Evolutionary conservation across 2,113 vertebrate species (phyloP).

Genomic region (Plestiodon gilberti): DNA sequence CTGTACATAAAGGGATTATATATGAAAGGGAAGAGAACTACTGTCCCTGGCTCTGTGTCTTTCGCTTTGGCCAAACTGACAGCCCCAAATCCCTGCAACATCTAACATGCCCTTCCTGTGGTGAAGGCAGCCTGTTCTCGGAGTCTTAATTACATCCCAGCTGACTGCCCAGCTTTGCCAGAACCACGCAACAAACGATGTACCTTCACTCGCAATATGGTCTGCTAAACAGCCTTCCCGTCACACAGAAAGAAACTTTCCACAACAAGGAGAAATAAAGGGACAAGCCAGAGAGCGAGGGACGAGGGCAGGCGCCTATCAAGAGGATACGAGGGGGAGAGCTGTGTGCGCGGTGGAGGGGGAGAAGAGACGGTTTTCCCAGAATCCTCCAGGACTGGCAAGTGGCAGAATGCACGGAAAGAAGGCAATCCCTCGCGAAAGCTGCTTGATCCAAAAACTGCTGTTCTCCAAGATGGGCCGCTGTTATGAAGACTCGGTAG

Average conservation of each 20-base stretch:
- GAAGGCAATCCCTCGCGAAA: constrained; percentile 53
- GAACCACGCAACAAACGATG: constrained; percentile 87
- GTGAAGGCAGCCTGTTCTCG: constrained; percentile 95
- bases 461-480: constrained; percentile 78
- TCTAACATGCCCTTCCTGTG: constrained; percentile 94
- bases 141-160: constrained; percentile 94
- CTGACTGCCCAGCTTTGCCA: constrained; percentile 87
- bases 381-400: constrained; percentile 47
- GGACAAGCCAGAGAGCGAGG: constrained; percentile 66
- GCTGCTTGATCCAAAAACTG: constrained; percentile 74
- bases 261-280: constrained; percentile 73
- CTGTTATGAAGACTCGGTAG: constrained; percentile 69
- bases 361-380: constrained; percentile 33
- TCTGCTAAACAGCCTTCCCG: constrained; percentile 81
- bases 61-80: constrained; percentile 84
- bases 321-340: not conserved
- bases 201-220: constrained; percentile 90
- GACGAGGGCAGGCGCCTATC: constrained; percentile 63
- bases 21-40: constrained; percentile 90
- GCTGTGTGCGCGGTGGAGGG: not conserved
- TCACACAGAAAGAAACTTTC: constrained; percentile 78
- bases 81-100: constrained; percentile 92
- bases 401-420: constrained; percentile 66
- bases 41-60: constrained; percentile 87
- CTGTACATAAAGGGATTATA: constrained; percentile 92